Percentiles rank a stretch among this genome's conserved stretches.
Evolutionary conservation across 2,113 vertebrate species (phyloP).

Genomic region (Propithecus coquereli): DNA sequence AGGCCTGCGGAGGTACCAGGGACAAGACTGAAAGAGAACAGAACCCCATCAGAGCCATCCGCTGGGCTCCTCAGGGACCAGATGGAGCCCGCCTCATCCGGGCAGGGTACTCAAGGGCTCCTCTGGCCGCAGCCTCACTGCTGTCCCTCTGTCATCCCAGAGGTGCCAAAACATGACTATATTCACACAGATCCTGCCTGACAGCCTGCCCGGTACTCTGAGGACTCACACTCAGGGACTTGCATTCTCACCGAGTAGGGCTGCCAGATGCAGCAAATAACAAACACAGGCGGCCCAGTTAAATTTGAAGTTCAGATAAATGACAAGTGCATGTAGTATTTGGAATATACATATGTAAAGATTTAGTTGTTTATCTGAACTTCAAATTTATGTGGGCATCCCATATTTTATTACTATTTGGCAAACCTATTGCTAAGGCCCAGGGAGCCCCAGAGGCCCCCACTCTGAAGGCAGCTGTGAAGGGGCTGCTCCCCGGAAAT

Average conservation of each 20-base stretch:
- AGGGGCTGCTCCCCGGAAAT: neutral
- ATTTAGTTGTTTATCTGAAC: neutral
- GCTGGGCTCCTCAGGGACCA: neutral
- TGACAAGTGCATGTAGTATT: accelerated
- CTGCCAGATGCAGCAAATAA: neutral
- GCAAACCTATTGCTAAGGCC: neutral
- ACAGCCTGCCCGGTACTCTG: neutral
- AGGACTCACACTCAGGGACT: no score
- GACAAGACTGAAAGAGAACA: neutral
- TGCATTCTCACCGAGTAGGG: neutral
- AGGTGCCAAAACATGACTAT: neutral
- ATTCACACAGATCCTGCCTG: neutral
- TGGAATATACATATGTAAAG: neutral
- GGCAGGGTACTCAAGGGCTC: neutral
- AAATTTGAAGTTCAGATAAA: neutral
- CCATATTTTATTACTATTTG: neutral
- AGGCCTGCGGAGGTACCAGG: neutral
- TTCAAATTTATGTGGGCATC: neutral
- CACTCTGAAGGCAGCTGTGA: neutral
- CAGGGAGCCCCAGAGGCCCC: neutral
- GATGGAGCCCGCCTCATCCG: neutral
- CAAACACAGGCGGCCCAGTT: neutral
- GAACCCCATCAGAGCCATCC: no score
- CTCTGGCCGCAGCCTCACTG: neutral
- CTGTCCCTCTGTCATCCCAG: neutral